phyloP scores from a whole-genome alignment of 53 echinoderm and acorn worm genomes.

The Antedon mediterranea region DNA sequence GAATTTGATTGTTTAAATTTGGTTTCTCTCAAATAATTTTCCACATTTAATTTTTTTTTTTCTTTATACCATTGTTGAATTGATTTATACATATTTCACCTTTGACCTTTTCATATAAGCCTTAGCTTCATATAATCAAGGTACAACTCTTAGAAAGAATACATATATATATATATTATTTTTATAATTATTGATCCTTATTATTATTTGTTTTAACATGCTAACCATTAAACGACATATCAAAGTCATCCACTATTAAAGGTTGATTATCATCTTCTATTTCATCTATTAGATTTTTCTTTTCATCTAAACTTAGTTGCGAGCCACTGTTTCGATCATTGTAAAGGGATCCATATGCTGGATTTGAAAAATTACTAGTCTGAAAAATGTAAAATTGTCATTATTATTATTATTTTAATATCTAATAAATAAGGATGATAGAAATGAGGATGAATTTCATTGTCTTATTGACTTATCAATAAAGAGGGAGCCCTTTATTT shows the following conservation, averaged over 20 bases:
- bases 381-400: constrained; percentile 5
- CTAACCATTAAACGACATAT: background rate
- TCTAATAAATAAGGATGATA: background rate
- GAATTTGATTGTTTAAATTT: too few species aligned
- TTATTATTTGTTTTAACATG: background rate
- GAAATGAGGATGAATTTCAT: too few species aligned
- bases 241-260: background rate
- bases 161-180: too few species aligned
- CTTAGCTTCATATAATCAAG: too few species aligned
- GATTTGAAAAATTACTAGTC: constrained; percentile 52
- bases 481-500: background rate
- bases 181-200: too few species aligned
- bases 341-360: constrained; percentile 38
- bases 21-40: too few species aligned
- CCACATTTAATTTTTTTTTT: too few species aligned
- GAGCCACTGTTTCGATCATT: constrained; percentile 39
- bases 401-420: background rate
- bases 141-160: too few species aligned
- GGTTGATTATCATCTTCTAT: constrained; percentile 6
- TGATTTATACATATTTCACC: too few species aligned
- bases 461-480: background rate
- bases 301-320: constrained; percentile 16
- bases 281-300: constrained; percentile 2
- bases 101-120: too few species aligned
- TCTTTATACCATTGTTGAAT: too few species aligned